Base-by-base conservation (phyloP, 1,140 invertebrate species). In the Laupala kohalensis region DNA sequence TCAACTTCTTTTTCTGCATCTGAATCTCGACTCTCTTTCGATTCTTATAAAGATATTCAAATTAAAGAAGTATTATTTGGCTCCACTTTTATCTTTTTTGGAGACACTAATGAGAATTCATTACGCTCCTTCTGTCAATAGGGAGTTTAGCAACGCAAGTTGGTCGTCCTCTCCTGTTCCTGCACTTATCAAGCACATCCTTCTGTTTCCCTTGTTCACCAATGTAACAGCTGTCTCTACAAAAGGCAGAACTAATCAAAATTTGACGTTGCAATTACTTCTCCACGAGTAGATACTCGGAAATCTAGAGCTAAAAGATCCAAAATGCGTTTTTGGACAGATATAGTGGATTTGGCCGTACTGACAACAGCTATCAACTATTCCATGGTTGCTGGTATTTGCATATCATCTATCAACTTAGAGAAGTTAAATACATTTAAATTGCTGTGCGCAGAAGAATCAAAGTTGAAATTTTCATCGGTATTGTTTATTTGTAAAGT, bases 1-100 rank as follows among this genome's bases (percentile, higher is more conserved):
- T 85, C 84, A 75, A 86, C 77, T 75, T 86, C 86, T 72, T 86
- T 81, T 71, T 86, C 85, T 76, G 84, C 78, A 73, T 87, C 85
- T 69, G 81, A 81, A 63, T 84, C 83, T 4, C 82, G 82, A 73
- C 77, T 79, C n/a, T n/a, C n/a, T n/a, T 76, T 84, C 81, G 80
- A 83, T 80, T 67, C 74, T 75, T 68, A 78, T 78, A 72, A 71
- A 6, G 19, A 70, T 65, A 78, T 76, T 67, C 78, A 76, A 72
- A 75, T 78, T 70, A 71, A 25, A 30, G 19, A 30, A 67, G 71
- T 66, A 24, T 37, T 24, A 29, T 70, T 71, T 72, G 5, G 64
- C 69, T 27, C 23, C 73, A 28, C 65, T 66, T 78, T 75, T 12
- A 72, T 72, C 74, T 72, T 74, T 30, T 71, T 64, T 12, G 67